Base-by-base conservation (phyloP, 2,888 invertebrate genomes). In the Machimus atricapillus region DNA sequence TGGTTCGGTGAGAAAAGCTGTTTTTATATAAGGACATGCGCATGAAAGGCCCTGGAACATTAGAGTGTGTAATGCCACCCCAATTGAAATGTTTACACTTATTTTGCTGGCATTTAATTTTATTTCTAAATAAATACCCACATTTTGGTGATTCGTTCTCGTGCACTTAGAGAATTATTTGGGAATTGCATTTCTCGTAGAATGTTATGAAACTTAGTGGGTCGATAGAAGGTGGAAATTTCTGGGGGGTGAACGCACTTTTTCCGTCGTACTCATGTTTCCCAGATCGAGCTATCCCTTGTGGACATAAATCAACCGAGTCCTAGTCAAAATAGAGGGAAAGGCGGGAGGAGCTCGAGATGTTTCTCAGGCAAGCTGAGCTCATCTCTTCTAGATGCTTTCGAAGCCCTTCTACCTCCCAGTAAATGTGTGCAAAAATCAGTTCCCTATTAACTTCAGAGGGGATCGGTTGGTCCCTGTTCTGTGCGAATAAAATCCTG, bases 351-450 rank as follows among this genome's bases (percentile, higher is more conserved):
- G 52, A 83, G 27, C 46, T 37, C 52, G 52, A 83, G 83, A 66
- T 83, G 37, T 73, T 83, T 83, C 73, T 73, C 73, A 34, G 66
- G 3, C 83, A 37, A 83, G 83, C 43, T 58, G 40, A 40, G 73
- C n/a, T 83, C 73, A 83, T 83, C 83, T 73, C 66, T 37, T 19
- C 73, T 46, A 77, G 46, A 85, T 27, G 76, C 52, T 77, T 34
- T 46, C 43, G 46, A 73, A 81, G 87, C 81, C 82, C 31, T 82
- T 88, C 82, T 82, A 87, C 73, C 82, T 85, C 34, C 34, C 34
- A 74, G 86, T 86, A 77, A 88, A 78, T 87, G 88, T 86, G 87
- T 88, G 79, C 78, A 83, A 31, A 88, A 88, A 81, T 88, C 88
- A 88, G 88, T 88, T 86, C 87, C 79, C 66, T 87, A 87, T 85